These are phyloP conservation scores for Agapetus fuscipes DNA, from an alignment of 2,888 invertebrate genomes.

Conservation along the genomic window DNA sequence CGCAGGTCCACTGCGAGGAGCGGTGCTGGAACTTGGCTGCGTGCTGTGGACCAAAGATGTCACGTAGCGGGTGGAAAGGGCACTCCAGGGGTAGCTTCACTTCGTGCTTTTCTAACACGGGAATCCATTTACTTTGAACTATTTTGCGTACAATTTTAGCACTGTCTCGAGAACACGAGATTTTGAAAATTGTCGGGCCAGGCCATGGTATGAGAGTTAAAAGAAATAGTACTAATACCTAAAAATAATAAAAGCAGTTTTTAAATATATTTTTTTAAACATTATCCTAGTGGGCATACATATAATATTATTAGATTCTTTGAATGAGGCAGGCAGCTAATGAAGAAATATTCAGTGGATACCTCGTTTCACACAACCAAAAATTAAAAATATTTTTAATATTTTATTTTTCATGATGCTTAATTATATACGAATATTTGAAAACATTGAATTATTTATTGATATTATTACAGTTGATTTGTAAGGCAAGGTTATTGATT, in stretches of 20 bases:
- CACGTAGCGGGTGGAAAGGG: conserved; percentile 79
- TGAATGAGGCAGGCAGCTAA: too few species aligned
- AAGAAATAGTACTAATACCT: conserved; percentile 75
- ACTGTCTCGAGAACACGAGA: conserved; percentile 80
- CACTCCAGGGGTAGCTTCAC: conserved; percentile 80
- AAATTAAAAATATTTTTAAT: too few species aligned
- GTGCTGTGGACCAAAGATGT: conserved; percentile 81
- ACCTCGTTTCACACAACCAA: too few species aligned
- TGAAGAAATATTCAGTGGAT: too few species aligned
- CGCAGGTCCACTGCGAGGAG: conserved; percentile 84
- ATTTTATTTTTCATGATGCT: too few species aligned
- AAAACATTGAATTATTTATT: not conserved
- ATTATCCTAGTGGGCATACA: too few species aligned
- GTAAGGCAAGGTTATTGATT: conserved; percentile 9
- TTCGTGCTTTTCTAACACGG: conserved; percentile 80
- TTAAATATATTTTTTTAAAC: too few species aligned
- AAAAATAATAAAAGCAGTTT: conserved; percentile 27
- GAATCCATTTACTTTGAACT: conserved; percentile 85
- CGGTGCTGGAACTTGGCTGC: conserved; percentile 76
- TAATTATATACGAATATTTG: not conserved
- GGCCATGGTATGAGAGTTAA: conserved; percentile 82
- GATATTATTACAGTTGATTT: not conserved
- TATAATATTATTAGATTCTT: too few species aligned
- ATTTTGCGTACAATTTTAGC: conserved; percentile 80
- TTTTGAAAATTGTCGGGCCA: conserved; percentile 76